phyloP scores from a whole-genome alignment of 2,797 vertebrate genomes.

The Otolemur crassicaudatus region DNA sequence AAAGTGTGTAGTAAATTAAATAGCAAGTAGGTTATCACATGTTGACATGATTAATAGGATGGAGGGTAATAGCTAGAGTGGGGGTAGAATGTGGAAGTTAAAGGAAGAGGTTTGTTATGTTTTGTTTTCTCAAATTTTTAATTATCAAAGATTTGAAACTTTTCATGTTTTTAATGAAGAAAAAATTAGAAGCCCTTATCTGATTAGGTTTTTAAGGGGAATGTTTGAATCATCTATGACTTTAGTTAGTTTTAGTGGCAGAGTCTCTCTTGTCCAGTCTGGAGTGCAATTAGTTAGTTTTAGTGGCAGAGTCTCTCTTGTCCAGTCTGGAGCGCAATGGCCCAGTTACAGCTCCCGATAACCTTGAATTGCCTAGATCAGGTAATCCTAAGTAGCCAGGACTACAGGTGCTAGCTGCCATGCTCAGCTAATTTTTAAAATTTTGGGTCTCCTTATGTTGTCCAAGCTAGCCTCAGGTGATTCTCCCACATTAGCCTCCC shows the following conservation, averaged over 20 bases:
- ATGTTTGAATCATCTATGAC: slow-evolving; percentile 14
- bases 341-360: too few species aligned
- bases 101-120: not conserved
- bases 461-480: not conserved
- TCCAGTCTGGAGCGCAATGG: too few species aligned
- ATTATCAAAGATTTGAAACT: not conserved
- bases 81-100: not conserved
- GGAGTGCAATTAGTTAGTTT: not conserved
- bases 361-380: too few species aligned
- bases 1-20: not conserved
- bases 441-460: too few species aligned
- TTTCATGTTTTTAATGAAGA: not conserved
- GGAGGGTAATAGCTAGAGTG: not conserved
- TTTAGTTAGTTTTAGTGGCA: not conserved
- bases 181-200: not conserved
- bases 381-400: too few species aligned
- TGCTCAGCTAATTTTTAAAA: too few species aligned
- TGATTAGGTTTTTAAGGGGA: slow-evolving; percentile 43
- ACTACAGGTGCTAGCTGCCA: too few species aligned
- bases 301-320: too few species aligned
- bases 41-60: not conserved
- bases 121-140: not conserved
- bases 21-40: not conserved
- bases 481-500: too few species aligned
- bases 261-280: too few species aligned